Conservation (phyloP, 2,888 invertebrate genomes). For the Anoncus sp. region DNA sequence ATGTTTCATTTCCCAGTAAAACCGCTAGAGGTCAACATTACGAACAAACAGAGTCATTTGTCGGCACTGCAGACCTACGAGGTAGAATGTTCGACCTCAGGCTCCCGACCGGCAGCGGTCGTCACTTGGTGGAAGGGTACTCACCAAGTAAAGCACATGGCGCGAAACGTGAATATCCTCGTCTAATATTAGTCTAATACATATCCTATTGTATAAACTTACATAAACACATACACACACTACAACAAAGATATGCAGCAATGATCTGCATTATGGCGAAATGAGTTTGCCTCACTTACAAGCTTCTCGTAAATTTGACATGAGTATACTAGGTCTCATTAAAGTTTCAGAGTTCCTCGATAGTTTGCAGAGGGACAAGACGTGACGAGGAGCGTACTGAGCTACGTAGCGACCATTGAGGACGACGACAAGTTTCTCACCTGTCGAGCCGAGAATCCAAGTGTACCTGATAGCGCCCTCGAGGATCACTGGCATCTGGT, state of each 20-base stretch:
- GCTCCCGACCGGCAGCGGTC: slow-evolving; percentile 93
- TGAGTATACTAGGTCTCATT: slow-evolving; percentile 19
- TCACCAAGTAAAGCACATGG: slow-evolving; percentile 91
- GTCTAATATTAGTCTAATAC: slow-evolving; percentile 2
- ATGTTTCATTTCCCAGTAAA: slow-evolving; percentile 88
- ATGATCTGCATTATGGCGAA: neutral
- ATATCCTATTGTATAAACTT: neutral
- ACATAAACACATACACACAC: neutral
- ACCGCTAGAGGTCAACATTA: slow-evolving; percentile 92
- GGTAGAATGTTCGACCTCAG: slow-evolving; percentile 93
- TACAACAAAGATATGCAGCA: neutral
- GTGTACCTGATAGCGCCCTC: slow-evolving; percentile 91
- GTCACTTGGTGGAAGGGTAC: slow-evolving; percentile 96
- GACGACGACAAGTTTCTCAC: slow-evolving; percentile 95
- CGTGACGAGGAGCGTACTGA: slow-evolving; percentile 91
- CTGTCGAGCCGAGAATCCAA: slow-evolving; percentile 94
- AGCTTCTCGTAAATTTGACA: slow-evolving; percentile 3
- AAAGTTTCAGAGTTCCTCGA: slow-evolving; percentile 68
- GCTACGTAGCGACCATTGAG: slow-evolving; percentile 92
- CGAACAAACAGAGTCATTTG: slow-evolving; percentile 92
- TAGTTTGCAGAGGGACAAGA: slow-evolving; percentile 89
- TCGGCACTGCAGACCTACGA: slow-evolving; percentile 94
- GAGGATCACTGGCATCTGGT: slow-evolving; percentile 94
- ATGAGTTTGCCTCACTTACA: slow-evolving; percentile 1
- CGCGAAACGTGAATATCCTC: slow-evolving; percentile 90